Evolutionary conservation across 2,113 vertebrate species (phyloP).

Genomic region (Pristiophorus japonicus): DNA sequence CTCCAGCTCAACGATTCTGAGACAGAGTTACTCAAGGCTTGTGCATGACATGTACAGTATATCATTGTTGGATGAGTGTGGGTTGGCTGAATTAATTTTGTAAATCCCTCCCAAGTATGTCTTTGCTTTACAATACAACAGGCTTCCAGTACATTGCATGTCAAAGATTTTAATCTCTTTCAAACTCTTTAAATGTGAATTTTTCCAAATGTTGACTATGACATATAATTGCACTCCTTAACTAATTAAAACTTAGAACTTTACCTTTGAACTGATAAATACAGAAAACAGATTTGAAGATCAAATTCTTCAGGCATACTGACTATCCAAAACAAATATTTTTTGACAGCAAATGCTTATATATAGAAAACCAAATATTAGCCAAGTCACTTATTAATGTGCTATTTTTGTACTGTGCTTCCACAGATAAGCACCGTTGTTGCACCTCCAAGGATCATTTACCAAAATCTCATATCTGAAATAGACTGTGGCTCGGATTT

Average conservation of each 20-base stretch:
- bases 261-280: background rate
- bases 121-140: background rate
- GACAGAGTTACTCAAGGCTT: background rate
- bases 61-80: background rate
- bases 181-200: background rate
- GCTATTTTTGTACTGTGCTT: background rate
- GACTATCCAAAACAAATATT: background rate
- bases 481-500: too few relatives aligned
- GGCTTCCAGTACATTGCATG: background rate
- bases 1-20: background rate
- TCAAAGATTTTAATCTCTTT: background rate
- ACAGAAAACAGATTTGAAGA: background rate
- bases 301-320: background rate
- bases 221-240: background rate
- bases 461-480: background rate
- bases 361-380: background rate
- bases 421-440: background rate
- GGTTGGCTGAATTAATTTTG: background rate
- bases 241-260: background rate
- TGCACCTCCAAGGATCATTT: too few relatives aligned
- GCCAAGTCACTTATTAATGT: background rate
- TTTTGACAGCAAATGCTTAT: background rate
- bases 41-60: background rate
- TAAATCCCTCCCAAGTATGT: background rate
- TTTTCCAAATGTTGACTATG: background rate